Evolutionary conservation across 2,113 vertebrate species (phyloP), one percentile per base, ranked within the genome.

Genomic region (Calidris pugnax): DNA sequence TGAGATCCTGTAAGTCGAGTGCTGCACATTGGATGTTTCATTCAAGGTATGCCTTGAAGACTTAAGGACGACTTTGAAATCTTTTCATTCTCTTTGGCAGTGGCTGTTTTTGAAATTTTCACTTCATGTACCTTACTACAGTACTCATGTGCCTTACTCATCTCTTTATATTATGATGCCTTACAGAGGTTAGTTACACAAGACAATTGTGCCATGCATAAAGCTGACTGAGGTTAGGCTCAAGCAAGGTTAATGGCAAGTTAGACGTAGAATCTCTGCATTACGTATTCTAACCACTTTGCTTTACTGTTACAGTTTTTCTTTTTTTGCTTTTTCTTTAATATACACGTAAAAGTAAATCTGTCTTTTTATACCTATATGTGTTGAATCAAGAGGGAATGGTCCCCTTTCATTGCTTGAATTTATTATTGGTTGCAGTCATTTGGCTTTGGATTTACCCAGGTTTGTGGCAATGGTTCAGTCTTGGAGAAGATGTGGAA

Each of bases 271-370:
- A n/a, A 43, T 83, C 39, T 80, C 55, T 80, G 28, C 18, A 9
- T 32, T 80, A 35, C 5, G 6, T 27, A 45, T 30, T 35, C 13
- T 43, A 73, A 28, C 14, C 19, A 51, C 35, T 26, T 57, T 33
- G 23, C 23, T 75, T 66, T 59, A 39, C 26, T 55, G 19, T 57
- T 87, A 33, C 15, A 56, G 51, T 16, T 12, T 75, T 66, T 57
- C 37, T 3, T 53, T 6, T 59, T 80, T 69, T 73, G 26, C 17
- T 59, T 59, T 83, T 76, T 28, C 32, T 75, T 74, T 83, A 76
- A 21, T 20, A 39, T 12, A 10, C 0, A 2, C 8, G 10, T n/a
- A 47, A 66, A 72, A 0, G 1, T 57, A 66, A 73, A 39, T 45
- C 21, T 3, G 13, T 47, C 6, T 69, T 86, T 86, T 66, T 32